Evolutionary conservation across 2,797 vertebrate genomes (phyloP).

Genomic region (Alcedo atthis): DNA sequence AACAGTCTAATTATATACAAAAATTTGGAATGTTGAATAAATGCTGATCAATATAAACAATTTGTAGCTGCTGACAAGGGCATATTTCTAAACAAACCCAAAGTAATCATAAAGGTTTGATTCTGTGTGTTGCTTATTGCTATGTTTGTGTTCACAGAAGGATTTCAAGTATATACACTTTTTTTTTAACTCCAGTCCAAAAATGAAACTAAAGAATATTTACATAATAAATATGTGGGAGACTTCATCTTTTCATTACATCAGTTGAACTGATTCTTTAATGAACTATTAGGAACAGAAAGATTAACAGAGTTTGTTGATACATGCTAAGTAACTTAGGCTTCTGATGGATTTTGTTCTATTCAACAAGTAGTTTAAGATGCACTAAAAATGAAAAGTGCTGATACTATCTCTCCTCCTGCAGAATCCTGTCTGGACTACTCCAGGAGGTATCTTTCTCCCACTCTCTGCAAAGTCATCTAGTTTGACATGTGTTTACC

Average conservation of each 20-base stretch:
- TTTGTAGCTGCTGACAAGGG: slow-evolving; percentile 82
- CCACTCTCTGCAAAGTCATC: background rate
- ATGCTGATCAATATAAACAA: slow-evolving; percentile 84
- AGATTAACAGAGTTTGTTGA: slow-evolving; percentile 7
- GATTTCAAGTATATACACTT: slow-evolving; percentile 87
- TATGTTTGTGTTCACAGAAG: slow-evolving; percentile 86
- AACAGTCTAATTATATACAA: slow-evolving; percentile 93
- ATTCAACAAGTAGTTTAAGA: slow-evolving; percentile 48
- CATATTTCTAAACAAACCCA: slow-evolving; percentile 79
- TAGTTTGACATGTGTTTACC: slow-evolving; percentile 7
- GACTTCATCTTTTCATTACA: slow-evolving; percentile 68
- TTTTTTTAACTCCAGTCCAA: slow-evolving; percentile 80
- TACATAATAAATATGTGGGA: slow-evolving; percentile 80
- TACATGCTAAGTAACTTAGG: slow-evolving; percentile 24
- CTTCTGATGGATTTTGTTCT: slow-evolving; percentile 35
- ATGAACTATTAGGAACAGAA: slow-evolving; percentile 56
- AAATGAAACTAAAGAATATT: slow-evolving; percentile 82
- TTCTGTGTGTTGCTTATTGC: slow-evolving; percentile 90
- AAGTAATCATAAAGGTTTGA: slow-evolving; percentile 78
- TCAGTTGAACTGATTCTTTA: slow-evolving; percentile 74
- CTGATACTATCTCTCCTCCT: background rate
- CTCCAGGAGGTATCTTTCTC: slow-evolving; percentile 22
- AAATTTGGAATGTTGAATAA: slow-evolving; percentile 95
- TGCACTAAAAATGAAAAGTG: slow-evolving; percentile 54
- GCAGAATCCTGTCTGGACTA: background rate